Conservation (phyloP, 1,140 invertebrate species). For the Charaxes varanes region DNA sequence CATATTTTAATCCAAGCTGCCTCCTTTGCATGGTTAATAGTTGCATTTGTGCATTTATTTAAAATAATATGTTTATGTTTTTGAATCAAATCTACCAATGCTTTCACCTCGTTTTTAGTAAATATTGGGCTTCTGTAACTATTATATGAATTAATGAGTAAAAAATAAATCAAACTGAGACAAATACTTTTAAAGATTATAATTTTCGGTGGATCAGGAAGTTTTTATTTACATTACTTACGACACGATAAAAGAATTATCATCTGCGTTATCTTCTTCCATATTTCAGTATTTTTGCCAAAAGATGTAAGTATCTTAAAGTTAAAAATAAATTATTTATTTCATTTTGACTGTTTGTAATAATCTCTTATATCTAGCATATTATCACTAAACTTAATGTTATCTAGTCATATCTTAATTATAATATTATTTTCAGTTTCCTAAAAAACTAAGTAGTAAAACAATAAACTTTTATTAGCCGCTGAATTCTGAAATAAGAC, state of each 20-base stretch:
- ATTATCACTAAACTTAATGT: too few species aligned
- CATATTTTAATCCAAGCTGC: constrained; percentile 44
- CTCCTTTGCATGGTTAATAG: constrained; percentile 43
- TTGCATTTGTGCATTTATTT: constrained; percentile 42
- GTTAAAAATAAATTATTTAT: too few species aligned
- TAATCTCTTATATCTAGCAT: too few species aligned
- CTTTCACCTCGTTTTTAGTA: constrained; percentile 38
- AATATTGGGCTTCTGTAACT: constrained; percentile 45
- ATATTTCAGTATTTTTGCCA: constrained; percentile 6
- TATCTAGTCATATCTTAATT: too few species aligned
- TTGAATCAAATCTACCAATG: constrained; percentile 39
- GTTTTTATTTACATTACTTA: too few species aligned
- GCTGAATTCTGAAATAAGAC: too few species aligned
- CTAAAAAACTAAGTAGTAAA: too few species aligned
- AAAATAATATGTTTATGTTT: constrained; percentile 48
- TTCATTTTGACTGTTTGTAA: too few species aligned
- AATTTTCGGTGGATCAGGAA: too few species aligned
- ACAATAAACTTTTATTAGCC: too few species aligned
- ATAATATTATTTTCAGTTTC: too few species aligned
- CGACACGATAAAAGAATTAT: constrained; percentile 6
- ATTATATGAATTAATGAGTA: constrained; percentile 7
- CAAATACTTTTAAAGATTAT: too few species aligned
- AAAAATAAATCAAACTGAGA: not conserved
- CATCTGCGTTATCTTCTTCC: constrained; percentile 18
- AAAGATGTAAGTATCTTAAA: not conserved